phyloP scores from a whole-genome alignment of 2,888 invertebrate species.

The Ceraclea dissimilis region DNA sequence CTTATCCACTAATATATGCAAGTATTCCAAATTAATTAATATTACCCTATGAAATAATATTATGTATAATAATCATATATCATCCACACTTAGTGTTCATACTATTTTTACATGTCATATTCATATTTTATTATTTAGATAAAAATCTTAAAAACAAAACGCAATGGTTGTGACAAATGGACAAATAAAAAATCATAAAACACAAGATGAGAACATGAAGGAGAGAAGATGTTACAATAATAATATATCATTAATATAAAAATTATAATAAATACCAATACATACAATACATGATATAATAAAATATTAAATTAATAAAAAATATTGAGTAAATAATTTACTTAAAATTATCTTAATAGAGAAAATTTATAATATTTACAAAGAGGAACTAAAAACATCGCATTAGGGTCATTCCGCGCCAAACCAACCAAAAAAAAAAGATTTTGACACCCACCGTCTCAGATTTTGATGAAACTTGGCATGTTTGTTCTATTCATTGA shows the following conservation, averaged over 20 bases:
- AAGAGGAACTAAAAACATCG: neutral
- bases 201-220: neutral
- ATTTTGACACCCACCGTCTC: no score
- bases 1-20: neutral
- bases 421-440: no score
- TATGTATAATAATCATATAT: neutral
- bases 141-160: neutral
- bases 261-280: no score
- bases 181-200: neutral
- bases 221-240: neutral
- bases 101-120: neutral
- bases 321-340: neutral
- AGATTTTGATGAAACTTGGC: no score
- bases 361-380: constrained; percentile 2
- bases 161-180: neutral
- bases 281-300: neutral
- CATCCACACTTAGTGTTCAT: neutral
- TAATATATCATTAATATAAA: no score
- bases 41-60: neutral
- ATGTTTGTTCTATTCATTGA: no score
- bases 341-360: neutral
- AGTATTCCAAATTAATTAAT: neutral
- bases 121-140: neutral
- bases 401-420: no score
- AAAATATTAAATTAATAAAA: neutral